Percentiles rank a stretch among this genome's conserved stretches.
These are phyloP conservation scores for Watsonalla binaria DNA, from an alignment of 2,888 invertebrate species.

Conservation along the genomic window DNA sequence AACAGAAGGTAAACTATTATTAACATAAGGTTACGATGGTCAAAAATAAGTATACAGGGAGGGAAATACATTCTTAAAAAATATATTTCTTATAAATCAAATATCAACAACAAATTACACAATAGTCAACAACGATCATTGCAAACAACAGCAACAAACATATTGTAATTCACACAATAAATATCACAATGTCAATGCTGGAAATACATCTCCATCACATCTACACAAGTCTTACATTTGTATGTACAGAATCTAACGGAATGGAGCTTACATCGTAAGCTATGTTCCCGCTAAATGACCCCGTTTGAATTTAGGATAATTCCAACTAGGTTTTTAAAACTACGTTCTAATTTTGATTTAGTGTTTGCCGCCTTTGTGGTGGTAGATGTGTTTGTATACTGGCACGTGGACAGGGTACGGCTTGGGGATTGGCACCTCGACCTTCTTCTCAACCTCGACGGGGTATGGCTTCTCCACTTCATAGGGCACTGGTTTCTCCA, in stretches of 20 bases:
- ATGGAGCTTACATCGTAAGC: constrained; percentile 39
- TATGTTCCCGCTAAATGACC: constrained; percentile 25
- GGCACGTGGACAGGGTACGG: constrained; percentile 87
- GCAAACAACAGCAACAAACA: constrained; percentile 62
- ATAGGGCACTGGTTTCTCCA: constrained; percentile 84
- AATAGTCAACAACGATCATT: constrained; percentile 68
- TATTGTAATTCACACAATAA: constrained; percentile 67
- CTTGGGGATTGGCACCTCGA: constrained; percentile 83
- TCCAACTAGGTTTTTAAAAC: constrained; percentile 8
- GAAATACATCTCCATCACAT: constrained; percentile 57
- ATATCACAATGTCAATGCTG: constrained; percentile 70
- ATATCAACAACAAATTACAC: constrained; percentile 67
- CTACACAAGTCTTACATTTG: constrained; percentile 44
- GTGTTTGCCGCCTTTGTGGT: constrained; percentile 78
- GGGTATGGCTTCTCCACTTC: constrained; percentile 87
- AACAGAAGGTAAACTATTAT: too few species aligned
- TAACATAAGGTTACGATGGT: neutral
- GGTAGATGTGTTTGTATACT: constrained; percentile 86
- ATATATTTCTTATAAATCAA: constrained; percentile 27
- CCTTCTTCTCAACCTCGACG: constrained; percentile 86
- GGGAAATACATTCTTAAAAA: constrained; percentile 8
- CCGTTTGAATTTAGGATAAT: constrained; percentile 7
- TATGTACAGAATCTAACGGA: constrained; percentile 49
- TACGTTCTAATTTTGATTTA: constrained; percentile 31
- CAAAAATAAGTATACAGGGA: neutral